phyloP scores from a whole-genome alignment of 2,888 invertebrate genomes.

The Macrosiphum euphorbiae region DNA sequence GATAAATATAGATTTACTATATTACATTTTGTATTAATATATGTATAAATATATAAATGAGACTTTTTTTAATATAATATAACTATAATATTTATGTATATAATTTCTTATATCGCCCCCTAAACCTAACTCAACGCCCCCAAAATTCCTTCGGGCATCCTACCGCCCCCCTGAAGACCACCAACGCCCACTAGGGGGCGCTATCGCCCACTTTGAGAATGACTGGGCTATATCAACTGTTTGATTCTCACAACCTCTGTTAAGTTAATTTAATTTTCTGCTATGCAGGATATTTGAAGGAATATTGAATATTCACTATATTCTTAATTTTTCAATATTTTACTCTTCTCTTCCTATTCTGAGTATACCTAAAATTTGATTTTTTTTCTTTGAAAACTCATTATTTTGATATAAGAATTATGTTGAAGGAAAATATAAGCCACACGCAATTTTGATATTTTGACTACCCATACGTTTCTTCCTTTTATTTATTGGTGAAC shows the following conservation, averaged over 20 bases:
- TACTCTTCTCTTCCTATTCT: not conserved
- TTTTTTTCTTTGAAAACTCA: not conserved
- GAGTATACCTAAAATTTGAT: not conserved
- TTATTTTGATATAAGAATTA: not conserved
- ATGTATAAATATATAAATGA: too few relatives aligned
- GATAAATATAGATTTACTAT: too few relatives aligned
- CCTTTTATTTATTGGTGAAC: not conserved
- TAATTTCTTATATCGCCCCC: too few relatives aligned
- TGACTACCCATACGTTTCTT: not conserved
- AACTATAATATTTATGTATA: too few relatives aligned
- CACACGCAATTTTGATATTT: not conserved
- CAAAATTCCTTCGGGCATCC: too few relatives aligned
- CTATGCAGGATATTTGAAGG: not conserved
- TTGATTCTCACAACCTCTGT: conserved; percentile 8
- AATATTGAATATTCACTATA: not conserved
- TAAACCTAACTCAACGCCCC: too few relatives aligned
- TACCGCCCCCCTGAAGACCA: too few relatives aligned
- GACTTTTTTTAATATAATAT: too few relatives aligned
- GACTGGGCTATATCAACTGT: conserved; percentile 28
- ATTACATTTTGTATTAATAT: too few relatives aligned
- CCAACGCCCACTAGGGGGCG: too few relatives aligned
- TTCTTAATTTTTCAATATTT: not conserved
- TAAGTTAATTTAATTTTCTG: conserved; percentile 2
- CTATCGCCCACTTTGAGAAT: too few relatives aligned
- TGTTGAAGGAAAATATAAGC: not conserved